Evolutionary conservation across 2,888 invertebrate species (phyloP), one percentile per base, ranked within the genome.

Genomic region (Plagodis dolabraria): DNA sequence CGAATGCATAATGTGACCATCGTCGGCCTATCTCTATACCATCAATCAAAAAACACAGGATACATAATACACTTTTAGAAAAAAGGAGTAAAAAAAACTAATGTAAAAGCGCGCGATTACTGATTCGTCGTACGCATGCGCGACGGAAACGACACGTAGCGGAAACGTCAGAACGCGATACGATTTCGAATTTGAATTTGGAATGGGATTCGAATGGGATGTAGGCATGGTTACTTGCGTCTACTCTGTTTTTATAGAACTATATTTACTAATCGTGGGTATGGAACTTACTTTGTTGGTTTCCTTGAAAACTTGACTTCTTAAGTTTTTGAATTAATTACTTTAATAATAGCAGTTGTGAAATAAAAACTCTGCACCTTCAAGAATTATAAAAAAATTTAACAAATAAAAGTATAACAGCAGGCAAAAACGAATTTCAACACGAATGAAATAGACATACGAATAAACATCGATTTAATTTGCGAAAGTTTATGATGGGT

Each of bases 151-250:
- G 82, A 82, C 89, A 90, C 90, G 90, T 89, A 89, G 85, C 86
- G 88, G 88, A 88, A 87, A 86, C 87, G 91, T 86, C 89, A 90
- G 90, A 83, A 92, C 92, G 92, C 92, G 91, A 82, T 89, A 87
- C 89, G 92, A 89, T 92, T 92, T 89, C 88, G 86, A 91, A 90
- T 89, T 87, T 69, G 83, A 88, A 89, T 87, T 88, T 85, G 83
- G 85, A 86, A 83, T 85, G 76, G 77, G 79, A 75, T 77, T 64
- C 57, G 59, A 77, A 71, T 81, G 81, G 83, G 80, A 86, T 82
- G 85, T 85, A 84, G 77, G 81, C 85, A 85, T 83, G 82, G 76
- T 80, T 78, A 79, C 78, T 79, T 82, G 84, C 80, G 84, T 83
- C 83, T 83, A 86, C 77, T 78, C 73, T 69, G 67, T 74, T 82